Evolutionary conservation across 2,113 vertebrate genomes (phyloP), one percentile per base, ranked within the genome.

Genomic region (Rhea americana): DNA sequence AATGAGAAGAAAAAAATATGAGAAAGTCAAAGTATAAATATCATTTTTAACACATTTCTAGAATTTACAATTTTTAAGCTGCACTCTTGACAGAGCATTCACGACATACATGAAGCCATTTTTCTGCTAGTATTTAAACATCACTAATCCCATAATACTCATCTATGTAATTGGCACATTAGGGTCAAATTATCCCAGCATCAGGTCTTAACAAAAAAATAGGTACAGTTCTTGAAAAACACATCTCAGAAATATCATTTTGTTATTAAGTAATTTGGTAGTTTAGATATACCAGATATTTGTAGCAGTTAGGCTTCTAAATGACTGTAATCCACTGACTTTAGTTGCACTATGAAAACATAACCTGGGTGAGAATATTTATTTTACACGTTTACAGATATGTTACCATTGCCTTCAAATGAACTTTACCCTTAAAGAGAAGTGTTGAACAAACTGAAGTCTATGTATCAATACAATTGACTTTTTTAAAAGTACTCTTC

Each of bases 1-100:
- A 96, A 95, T 87, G 67, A 94, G 78, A 65, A 73, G 41, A 75
- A 55, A 92, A 93, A 95, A 94, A 94, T 11, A 17, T 72, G 56
- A 91, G 55, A 61, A 95, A 94, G 45, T 91, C 76, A 72, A 87
- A 82, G 62, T 62, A 43, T 58, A 89, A 89, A 75, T 88, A 82
- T 9, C 56, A 72, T 75, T 91, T 91, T 76, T 81, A 93, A 83
- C 77, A 91, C 24, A 79, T 25, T 91, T 94, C 74, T 75, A 91
- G 24, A 53, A 76, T 62, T 58, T 91, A 84, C 68, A 84, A 79
- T 95, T 91, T 37, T 90, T 82, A 93, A 87, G 73, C 53, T 90
- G 39, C 1, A 2, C 20, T 83, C 73, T 50, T 67, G 82, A 93
- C 56, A 94, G 45, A 86, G 82, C 88, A 94, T 77, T 91, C 85